A percentile compares a stretch with the other conserved stretches of the same genome.
Conservation (phyloP, 53 echinoderm and acorn worm species). For the Zoroaster sp. region DNA sequence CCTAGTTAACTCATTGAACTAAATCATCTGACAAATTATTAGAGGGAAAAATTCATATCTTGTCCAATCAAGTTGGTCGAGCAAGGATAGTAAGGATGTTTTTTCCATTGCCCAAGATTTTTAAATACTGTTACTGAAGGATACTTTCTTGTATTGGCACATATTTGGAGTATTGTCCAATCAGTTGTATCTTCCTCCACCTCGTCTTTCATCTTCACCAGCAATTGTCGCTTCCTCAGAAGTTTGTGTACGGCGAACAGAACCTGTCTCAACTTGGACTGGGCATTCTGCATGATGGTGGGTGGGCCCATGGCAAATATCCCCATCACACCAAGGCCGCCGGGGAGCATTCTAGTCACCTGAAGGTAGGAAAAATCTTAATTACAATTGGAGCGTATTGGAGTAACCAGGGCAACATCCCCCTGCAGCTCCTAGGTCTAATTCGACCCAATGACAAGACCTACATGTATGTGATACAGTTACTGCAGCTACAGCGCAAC, state of each 20-base stretch:
- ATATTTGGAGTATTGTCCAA: constrained; percentile 90
- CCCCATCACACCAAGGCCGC: constrained; percentile 84
- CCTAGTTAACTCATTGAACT: too few species aligned
- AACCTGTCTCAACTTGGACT: constrained; percentile 78
- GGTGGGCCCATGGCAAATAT: constrained; percentile 68
- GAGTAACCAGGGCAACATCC: too few species aligned
- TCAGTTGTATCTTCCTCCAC: constrained; percentile 48
- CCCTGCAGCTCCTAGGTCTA: too few species aligned
- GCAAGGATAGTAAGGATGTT: too few species aligned
- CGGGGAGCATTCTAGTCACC: constrained; percentile 95
- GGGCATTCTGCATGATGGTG: constrained; percentile 53
- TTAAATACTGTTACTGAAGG: constrained; percentile 68
- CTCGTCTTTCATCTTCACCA: neutral
- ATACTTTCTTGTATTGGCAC: constrained; percentile 81
- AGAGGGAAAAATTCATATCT: too few species aligned
- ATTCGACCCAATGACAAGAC: too few species aligned
- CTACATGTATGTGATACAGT: too few species aligned
- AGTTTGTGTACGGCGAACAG: constrained; percentile 87
- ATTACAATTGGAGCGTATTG: too few species aligned
- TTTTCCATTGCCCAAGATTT: too few species aligned
- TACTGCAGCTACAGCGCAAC: too few species aligned
- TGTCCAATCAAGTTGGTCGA: too few species aligned
- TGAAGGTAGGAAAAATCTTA: constrained; percentile 33
- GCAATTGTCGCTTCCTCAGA: constrained; percentile 66
- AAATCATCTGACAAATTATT: too few species aligned